Evolutionary conservation across 2,113 vertebrate species (phyloP).

Genomic region (Nycticebus coucang): DNA sequence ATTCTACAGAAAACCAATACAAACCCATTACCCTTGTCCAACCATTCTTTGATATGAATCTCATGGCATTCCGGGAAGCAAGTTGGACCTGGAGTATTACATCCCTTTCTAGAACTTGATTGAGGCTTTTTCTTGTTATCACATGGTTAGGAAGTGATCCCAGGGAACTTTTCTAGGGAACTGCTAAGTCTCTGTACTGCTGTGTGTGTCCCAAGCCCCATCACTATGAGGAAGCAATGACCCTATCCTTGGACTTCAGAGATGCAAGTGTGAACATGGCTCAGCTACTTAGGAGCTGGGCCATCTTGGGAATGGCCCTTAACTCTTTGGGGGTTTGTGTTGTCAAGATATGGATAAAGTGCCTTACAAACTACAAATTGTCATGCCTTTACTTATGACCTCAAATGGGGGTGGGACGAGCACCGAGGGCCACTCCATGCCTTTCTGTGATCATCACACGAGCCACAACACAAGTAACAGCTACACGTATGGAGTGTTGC

Average conservation of each 20-base stretch:
- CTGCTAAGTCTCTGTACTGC: rapidly evolving
- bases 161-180: not conserved
- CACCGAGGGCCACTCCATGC: too few species aligned
- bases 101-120: not conserved
- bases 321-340: not conserved
- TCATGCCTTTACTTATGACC: not conserved
- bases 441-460: not conserved
- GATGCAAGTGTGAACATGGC: not conserved
- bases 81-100: not conserved
- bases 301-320: not conserved
- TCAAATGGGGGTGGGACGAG: too few species aligned
- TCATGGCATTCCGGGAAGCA: not conserved
- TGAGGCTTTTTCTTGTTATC: not conserved
- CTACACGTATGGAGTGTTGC: not conserved
- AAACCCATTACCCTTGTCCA: not conserved
- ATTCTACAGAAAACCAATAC: not conserved
- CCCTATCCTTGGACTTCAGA: rapidly evolving
- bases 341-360: not conserved
- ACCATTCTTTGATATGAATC: not conserved
- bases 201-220: not conserved
- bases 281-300: not conserved
- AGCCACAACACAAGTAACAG: not conserved
- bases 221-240: not conserved
- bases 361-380: not conserved
- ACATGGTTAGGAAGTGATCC: not conserved